Evolutionary conservation across 2,113 vertebrate species (phyloP).

Genomic region (Pseudonaja textilis): DNA sequence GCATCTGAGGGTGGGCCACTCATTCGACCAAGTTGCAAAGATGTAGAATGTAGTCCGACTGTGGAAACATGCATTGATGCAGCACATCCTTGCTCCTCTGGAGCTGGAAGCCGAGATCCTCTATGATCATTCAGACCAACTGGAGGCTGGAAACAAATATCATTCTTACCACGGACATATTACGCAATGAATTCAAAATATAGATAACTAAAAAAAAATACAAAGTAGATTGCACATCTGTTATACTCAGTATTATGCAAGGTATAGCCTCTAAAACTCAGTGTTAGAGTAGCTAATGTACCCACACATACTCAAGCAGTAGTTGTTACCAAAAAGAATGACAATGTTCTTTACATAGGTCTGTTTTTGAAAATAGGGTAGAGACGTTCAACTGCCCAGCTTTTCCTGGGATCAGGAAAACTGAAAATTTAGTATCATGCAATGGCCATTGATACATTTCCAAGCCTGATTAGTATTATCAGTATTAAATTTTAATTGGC

Average conservation of each 20-base stretch:
- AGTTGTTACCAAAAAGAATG: background rate
- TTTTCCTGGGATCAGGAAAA: background rate
- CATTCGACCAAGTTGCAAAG: constrained; percentile 75
- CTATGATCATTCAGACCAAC: constrained; percentile 75
- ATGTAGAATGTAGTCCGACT: constrained; percentile 75
- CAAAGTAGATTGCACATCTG: background rate
- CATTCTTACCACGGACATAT: background rate
- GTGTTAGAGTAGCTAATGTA: background rate
- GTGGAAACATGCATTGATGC: constrained; percentile 77
- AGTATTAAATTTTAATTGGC: background rate
- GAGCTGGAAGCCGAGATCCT: constrained; percentile 71
- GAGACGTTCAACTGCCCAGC: background rate
- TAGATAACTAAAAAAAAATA: background rate
- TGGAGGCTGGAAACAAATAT: constrained; percentile 64
- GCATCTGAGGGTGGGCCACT: constrained; percentile 75
- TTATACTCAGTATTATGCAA: background rate
- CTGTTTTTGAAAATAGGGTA: background rate
- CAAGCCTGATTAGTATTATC: background rate
- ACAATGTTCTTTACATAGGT: background rate
- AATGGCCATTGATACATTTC: background rate
- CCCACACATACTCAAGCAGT: background rate
- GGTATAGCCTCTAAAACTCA: background rate
- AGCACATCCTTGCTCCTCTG: constrained; percentile 72
- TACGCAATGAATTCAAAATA: background rate
- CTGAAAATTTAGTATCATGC: background rate